Base-by-base conservation (phyloP, 2,113 vertebrate genomes). In the Dromiciops gliroides region DNA sequence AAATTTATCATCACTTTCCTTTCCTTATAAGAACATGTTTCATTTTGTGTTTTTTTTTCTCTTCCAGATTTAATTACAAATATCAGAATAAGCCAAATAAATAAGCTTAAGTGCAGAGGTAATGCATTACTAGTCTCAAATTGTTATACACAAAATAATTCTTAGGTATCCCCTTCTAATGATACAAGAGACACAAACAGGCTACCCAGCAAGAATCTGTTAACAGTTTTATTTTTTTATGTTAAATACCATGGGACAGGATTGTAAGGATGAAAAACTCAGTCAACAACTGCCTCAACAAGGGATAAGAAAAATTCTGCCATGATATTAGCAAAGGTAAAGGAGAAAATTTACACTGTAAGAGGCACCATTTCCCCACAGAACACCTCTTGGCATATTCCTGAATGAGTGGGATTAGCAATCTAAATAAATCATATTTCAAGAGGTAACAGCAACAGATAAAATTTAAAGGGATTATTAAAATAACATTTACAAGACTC, bases 401-500 rank as follows among this genome's bases (percentile, higher is more conserved):
- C 98, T 99, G 98, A 99, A 99, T 98, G 98, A 99, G 98, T 98
- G 99, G 98, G 98, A 99, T 99, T 98, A 99, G 98, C 99, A 99
- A 99, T 98, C 98, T 98, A 98, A 98, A 98, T 99, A 99, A 98
- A 98, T 99, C 98, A 96, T 98, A 99, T 99, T 98, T 99, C 98
- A 99, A 99, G 99, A 99, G 98, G 98, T 99, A 99, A 99, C 98
- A 99, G 99, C 98, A 99, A 99, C 98, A 99, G 98, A 99, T 99
- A 99, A 98, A 98, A 98, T 98, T 99, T 99, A 99, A 99, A 99
- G 99, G 98, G 98, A 99, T 99, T 99, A 99, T 99, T 99, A 99
- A 99, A 99, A 99, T 98, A 99, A 99, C 99, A 99, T 99, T 99
- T 99, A 99, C 99, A 99, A 99, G 99, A 99, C 99, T 99, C 98